Evolutionary conservation across 2,888 invertebrate genomes (phyloP), one percentile per base, ranked within the genome.

Genomic region (Drosophila siamana): DNA sequence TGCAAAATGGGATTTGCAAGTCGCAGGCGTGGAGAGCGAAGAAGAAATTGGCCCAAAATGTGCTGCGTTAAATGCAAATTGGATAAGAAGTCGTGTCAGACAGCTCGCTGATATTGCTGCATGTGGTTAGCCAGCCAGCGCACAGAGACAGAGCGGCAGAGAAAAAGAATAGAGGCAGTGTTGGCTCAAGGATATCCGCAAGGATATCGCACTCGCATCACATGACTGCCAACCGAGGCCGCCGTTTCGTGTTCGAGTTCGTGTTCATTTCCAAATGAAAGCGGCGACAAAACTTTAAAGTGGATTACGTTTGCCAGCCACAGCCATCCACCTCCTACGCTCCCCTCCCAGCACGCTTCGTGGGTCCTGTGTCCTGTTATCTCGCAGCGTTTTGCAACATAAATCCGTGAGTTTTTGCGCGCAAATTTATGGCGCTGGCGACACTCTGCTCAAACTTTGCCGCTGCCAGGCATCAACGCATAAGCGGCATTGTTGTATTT

Each of bases 341-440:
- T 1, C 24, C 24, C 8, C 1, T 1, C 6, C n/a, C n/a, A n/a
- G n/a, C 3, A 3, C 19, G 19, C 19, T 3, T 1, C 19, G 19
- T 3, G 19, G 19, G 19, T 5, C 41, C 11, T 2, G 7, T 4
- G 13, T 26, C 40, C 56, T 43, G 74, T 55, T 86, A 83, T 79
- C 88, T 86, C 47, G 57, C 30, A 52, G 74, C 74, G 62, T 57
- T 69, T 61, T 78, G 78, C 82, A 86, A 87, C 87, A 89, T 89
- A 89, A 89, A 89, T 89, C 89, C 89, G 86, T 89, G 90, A 86
- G 83, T 88, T 86, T 83, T 74, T 73, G 63, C 77, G 51, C 68
- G 59, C 68, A 78, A 90, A 89, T 89, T 89, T 89, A 89, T 89
- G 89, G 86, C 87, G 71, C 66, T 82, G 72, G 86, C 88, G 87